A percentile compares a stretch with the other conserved stretches of the same genome.
phyloP scores from a whole-genome alignment of 2,888 invertebrate genomes.

The Scaptomyza parva region DNA sequence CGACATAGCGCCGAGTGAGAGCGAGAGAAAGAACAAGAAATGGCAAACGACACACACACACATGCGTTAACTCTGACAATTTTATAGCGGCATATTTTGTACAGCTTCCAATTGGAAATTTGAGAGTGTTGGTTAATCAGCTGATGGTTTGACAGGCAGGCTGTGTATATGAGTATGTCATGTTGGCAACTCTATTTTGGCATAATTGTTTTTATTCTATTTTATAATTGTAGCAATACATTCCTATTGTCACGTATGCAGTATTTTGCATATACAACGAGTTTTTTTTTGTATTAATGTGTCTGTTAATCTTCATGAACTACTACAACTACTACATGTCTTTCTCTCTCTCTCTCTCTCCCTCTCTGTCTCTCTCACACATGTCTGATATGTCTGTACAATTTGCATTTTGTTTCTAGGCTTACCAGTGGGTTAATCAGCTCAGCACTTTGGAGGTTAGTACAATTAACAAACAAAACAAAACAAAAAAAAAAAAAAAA shows the following conservation, averaged over 20 bases:
- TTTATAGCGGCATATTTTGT: conserved; percentile 26
- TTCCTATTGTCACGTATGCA: conserved; percentile 23
- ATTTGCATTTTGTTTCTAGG: conserved; percentile 64
- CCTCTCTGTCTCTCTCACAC: conserved; percentile 25
- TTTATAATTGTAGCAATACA: not conserved
- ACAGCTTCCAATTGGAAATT: conserved; percentile 20
- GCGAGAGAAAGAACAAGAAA: not conserved
- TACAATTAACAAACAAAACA: conserved; percentile 24
- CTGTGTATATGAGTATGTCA: conserved; percentile 5
- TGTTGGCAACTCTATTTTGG: conserved; percentile 16
- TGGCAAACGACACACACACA: not conserved
- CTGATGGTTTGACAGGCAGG: conserved; percentile 26
- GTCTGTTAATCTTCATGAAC: conserved; percentile 15
- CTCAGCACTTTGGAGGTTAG: conserved; percentile 66
- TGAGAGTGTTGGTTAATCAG: conserved; percentile 34
- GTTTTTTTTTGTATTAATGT: not conserved
- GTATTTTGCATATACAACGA: not conserved
- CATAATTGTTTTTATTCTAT: not conserved
- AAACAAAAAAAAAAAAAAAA: not conserved
- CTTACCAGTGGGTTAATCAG: conserved; percentile 70
- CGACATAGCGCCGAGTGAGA: not conserved
- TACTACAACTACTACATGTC: conserved; percentile 9
- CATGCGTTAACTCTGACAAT: conserved; percentile 3
- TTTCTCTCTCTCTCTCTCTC: not conserved
- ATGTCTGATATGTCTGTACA: conserved; percentile 47